These are phyloP conservation scores for Mugil cephalus DNA, from an alignment of 2,113 vertebrate species.

Conservation along the genomic window DNA sequence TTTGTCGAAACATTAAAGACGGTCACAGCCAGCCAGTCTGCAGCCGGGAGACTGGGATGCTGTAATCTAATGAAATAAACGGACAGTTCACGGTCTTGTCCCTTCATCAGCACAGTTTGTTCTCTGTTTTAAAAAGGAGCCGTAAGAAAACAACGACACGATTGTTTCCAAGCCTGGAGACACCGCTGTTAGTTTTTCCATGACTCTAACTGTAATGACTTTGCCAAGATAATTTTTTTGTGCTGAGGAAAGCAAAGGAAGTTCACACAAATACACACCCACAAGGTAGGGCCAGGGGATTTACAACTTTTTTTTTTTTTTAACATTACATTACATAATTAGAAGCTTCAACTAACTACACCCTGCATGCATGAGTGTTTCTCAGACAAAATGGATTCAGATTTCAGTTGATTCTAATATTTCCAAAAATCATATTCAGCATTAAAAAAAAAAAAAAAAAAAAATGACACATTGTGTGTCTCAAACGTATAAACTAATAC, in stretches of 20 bases:
- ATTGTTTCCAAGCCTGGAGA: conserved; percentile 67
- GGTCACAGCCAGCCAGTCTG: conserved; percentile 48
- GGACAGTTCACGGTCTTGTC: conserved; percentile 40
- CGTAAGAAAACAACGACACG: conserved; percentile 29
- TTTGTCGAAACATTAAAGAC: conserved; percentile 27
- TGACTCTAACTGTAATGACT: conserved; percentile 53
- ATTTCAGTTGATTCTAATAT: not conserved
- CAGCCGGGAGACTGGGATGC: conserved; percentile 13
- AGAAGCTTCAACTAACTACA: not conserved
- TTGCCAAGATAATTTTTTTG: conserved; percentile 34
- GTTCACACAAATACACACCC: conserved; percentile 1
- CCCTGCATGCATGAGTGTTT: not conserved
- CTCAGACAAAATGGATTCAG: not conserved
- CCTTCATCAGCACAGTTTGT: conserved; percentile 39
- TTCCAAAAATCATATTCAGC: not conserved
- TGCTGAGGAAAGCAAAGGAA: conserved; percentile 1
- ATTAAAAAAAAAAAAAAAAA: no score
- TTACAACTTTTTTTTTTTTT: not conserved
- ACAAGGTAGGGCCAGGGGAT: not conserved
- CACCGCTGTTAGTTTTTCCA: conserved; percentile 67
- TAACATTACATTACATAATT: conserved; percentile 6
- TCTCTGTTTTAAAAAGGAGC: conserved; percentile 40
- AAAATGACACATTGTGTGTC: no score
- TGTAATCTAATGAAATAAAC: conserved; percentile 69
- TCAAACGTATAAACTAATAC: no score